phyloP scores from a whole-genome alignment of 2,888 invertebrate species.

The Tetranychus truncatus region DNA sequence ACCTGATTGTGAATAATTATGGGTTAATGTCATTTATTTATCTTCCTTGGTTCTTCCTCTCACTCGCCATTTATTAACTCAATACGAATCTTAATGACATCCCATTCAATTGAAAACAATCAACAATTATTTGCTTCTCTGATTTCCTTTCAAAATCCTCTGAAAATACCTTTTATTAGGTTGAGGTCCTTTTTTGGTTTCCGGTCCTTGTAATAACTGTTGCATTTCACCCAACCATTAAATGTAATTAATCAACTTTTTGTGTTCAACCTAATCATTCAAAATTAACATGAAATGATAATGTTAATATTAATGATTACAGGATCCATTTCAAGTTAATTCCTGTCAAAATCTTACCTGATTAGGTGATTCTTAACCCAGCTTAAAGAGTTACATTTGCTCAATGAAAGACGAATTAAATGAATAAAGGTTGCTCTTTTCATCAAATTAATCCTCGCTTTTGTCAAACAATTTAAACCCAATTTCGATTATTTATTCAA shows the following conservation, averaged over 20 bases:
- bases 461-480: no score
- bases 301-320: no score
- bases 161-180: not conserved
- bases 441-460: no score
- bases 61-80: not conserved
- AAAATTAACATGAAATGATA: no score
- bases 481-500: no score
- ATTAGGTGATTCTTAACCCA: no score
- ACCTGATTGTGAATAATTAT: conserved; percentile 1
- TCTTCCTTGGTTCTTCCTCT: not conserved
- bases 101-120: not conserved
- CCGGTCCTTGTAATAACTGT: not conserved
- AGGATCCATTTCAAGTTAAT: no score
- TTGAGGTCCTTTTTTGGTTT: not conserved
- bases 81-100: not conserved
- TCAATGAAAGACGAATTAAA: no score
- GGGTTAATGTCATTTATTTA: not conserved
- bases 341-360: no score
- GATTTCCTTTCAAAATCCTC: not conserved
- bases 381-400: no score
- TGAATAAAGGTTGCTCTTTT: no score
- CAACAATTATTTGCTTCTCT: not conserved
- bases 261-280: not conserved
- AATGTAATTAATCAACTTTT: not conserved
- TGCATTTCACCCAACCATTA: not conserved